Conservation (phyloP, 37 sponge, comb jelly and placozoan species). For the Spongilla lacustris region DNA sequence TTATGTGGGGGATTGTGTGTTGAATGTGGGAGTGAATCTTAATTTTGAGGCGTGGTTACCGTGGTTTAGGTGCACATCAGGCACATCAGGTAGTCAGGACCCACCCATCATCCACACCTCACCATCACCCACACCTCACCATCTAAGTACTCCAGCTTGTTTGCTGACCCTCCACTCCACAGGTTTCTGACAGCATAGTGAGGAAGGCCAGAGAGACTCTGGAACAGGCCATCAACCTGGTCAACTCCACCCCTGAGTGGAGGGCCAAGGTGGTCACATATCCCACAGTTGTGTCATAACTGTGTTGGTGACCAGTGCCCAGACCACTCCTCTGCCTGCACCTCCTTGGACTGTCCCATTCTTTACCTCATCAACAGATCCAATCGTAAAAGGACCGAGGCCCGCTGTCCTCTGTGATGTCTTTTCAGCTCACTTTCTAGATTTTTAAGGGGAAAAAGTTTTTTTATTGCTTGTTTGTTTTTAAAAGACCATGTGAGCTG, state of each 20-base stretch:
- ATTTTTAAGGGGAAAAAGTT: not conserved
- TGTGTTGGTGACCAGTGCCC: conserved; percentile 34
- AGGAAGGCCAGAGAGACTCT: conserved; percentile 92
- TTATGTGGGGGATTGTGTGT: too few species aligned
- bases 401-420: not conserved
- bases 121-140: too few species aligned
- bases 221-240: conserved; percentile 89
- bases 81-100: too few species aligned
- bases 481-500: not conserved
- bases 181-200: conserved; percentile 93
- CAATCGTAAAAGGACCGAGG: not conserved
- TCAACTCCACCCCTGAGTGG: conserved; percentile 83
- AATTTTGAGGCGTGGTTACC: too few species aligned
- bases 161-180: not conserved
- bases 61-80: too few species aligned
- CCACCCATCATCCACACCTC: too few species aligned
- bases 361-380: conserved; percentile 16
- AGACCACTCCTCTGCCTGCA: conserved; percentile 34
- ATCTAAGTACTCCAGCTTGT: too few species aligned
- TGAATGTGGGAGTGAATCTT: too few species aligned
- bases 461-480: not conserved
- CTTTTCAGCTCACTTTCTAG: not conserved
- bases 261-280: conserved; percentile 82
- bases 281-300: conserved; percentile 57
- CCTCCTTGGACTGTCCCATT: conserved; percentile 77